Conservation (phyloP, 2,888 invertebrate genomes). For the Plutella xylostella region DNA sequence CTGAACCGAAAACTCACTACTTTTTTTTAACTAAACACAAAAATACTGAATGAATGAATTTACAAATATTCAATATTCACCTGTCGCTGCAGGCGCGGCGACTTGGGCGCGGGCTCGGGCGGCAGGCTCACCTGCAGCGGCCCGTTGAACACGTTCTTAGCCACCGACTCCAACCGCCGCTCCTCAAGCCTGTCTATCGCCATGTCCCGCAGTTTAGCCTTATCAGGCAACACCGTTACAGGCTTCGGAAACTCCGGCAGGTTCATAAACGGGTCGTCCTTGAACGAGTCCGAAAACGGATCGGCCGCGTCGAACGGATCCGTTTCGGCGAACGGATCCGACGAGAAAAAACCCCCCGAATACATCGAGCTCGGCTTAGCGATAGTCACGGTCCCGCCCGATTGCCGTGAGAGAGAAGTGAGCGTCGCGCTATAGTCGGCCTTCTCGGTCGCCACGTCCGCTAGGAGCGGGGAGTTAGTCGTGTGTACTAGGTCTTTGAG, state of each 20-base stretch:
- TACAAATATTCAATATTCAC: too few species aligned
- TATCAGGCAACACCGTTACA: slow-evolving; percentile 30
- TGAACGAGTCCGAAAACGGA: slow-evolving; percentile 73
- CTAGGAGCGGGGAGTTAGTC: slow-evolving; percentile 40
- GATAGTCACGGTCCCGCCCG: slow-evolving; percentile 60
- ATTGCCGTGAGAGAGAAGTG: slow-evolving; percentile 58
- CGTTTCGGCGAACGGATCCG: slow-evolving; percentile 74
- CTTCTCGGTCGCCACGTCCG: slow-evolving; percentile 33
- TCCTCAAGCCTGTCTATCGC: slow-evolving; percentile 30
- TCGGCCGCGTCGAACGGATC: slow-evolving; percentile 81
- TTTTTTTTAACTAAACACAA: too few species aligned
- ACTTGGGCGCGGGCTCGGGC: slow-evolving; percentile 68
- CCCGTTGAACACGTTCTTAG: slow-evolving; percentile 68
- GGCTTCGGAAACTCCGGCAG: slow-evolving; percentile 51
- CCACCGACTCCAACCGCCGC: slow-evolving; percentile 26
- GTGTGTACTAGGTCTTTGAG: slow-evolving; percentile 83
- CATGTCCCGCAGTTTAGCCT: slow-evolving; percentile 15
- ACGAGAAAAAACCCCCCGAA: slow-evolving; percentile 48
- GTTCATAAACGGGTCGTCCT: slow-evolving; percentile 71
- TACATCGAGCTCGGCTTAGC: slow-evolving; percentile 38
- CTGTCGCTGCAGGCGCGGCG: slow-evolving; percentile 54
- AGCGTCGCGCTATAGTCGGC: slow-evolving; percentile 49
- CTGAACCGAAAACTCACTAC: too few species aligned
- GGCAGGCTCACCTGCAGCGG: slow-evolving; percentile 78
- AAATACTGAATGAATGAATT: too few species aligned